Evolutionary conservation across 2,888 invertebrate genomes (phyloP), one percentile per base, ranked within the genome.

Genomic region (Himalopsyche tibetana): DNA sequence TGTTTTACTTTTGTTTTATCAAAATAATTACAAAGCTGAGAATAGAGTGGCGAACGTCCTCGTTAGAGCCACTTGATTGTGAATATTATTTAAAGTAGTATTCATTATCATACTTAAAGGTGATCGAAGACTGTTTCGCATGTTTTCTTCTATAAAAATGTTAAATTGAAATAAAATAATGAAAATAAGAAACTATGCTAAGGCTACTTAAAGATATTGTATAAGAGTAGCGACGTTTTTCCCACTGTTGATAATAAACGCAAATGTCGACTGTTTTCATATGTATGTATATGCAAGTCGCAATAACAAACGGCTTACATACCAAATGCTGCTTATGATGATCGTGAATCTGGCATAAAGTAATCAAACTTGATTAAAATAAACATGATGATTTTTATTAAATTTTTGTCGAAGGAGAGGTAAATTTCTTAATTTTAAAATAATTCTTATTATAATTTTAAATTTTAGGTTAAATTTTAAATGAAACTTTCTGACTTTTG

Each of bases 21-120:
- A 82, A 4, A 38, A 17, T 36, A 69, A 83, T 40, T 51, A 51
- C 15, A 79, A 45, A 80, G 80, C 85, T 82, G 40, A 45, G 38
- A 42, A 83, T 63, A 80, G 40, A 82, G 85, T 69, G 85, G 42
- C 84, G 56, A 63, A 80, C 82, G 83, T 81, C 79, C 84, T 87
- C 85, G 80, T 83, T 51, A 55, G 69, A 38, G 87, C 81, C 85
- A 87, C 87, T 87, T 69, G n/a, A 42, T 80, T 51, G 42, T 55
- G 42, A 80, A 84, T 42, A 15, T 86, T 63, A 28, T 63, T 63
- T 63, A 63, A 63, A 63, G 63, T 63, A 63, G 63, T 19, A 19
- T 63, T 63, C 63, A 28, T 9, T 63, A 63, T 63, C 28, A 28
- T 63, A 63, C 4, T 63, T 19, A 63, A 63, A 63, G 19, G 28